These are phyloP conservation scores for Glossophaga mutica DNA, from an alignment of 2,797 vertebrate genomes.

Conservation along the genomic window DNA sequence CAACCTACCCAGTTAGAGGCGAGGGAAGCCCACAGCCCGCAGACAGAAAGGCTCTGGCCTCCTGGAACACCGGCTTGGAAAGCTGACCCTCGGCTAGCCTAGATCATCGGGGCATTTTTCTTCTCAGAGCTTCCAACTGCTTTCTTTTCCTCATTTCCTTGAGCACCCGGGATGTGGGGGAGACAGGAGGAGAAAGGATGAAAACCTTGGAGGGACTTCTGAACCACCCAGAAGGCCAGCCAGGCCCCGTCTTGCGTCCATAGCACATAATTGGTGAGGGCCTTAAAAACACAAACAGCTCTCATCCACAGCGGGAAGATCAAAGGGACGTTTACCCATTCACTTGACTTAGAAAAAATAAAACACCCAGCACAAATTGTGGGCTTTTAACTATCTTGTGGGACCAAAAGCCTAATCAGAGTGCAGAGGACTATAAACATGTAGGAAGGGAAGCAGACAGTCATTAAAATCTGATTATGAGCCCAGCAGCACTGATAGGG, in stretches of 20 bases:
- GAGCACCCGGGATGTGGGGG: neutral
- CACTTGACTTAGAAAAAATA: slow-evolving; percentile 69
- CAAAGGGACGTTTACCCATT: slow-evolving; percentile 74
- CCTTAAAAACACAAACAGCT: slow-evolving; percentile 70
- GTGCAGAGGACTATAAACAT: slow-evolving; percentile 66
- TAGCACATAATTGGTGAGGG: slow-evolving; percentile 54
- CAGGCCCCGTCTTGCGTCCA: slow-evolving; percentile 54
- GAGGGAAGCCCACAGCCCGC: neutral
- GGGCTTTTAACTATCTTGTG: slow-evolving; percentile 68
- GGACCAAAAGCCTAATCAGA: slow-evolving; percentile 69
- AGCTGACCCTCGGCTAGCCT: slow-evolving; percentile 32
- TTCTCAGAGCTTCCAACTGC: slow-evolving; percentile 39
- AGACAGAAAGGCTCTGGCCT: slow-evolving; percentile 30
- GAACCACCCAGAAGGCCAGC: slow-evolving; percentile 72
- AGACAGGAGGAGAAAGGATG: slow-evolving; percentile 17
- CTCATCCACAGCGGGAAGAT: slow-evolving; percentile 67
- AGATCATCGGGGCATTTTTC: slow-evolving; percentile 55
- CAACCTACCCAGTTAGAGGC: slow-evolving; percentile 47
- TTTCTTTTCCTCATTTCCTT: slow-evolving; percentile 31
- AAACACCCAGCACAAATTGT: slow-evolving; percentile 52
- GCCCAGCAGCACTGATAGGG: slow-evolving; percentile 54
- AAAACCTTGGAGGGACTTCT: slow-evolving; percentile 50
- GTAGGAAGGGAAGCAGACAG: slow-evolving; percentile 66
- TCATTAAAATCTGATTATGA: slow-evolving; percentile 75
- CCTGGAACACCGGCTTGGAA: slow-evolving; percentile 10